Conservation (phyloP, 2,888 invertebrate genomes). For the Eupithecia subfuscata region DNA sequence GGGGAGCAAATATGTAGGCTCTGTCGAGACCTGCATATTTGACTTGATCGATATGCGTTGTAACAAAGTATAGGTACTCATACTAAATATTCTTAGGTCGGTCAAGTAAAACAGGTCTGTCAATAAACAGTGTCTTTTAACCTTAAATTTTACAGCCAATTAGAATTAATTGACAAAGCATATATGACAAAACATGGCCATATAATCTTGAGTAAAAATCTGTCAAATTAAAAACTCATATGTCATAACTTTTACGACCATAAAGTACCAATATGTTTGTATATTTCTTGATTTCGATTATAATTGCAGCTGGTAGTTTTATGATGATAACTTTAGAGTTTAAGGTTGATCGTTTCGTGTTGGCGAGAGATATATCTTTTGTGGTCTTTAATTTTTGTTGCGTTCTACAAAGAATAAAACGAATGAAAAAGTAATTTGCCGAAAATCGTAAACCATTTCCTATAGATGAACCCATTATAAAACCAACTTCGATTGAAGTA, state of each 20-base stretch:
- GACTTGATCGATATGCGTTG: no score
- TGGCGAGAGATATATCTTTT: no score
- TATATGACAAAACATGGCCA: not conserved
- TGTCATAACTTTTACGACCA: constrained; percentile 6
- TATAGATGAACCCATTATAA: no score
- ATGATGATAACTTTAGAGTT: not conserved
- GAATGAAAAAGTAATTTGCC: no score
- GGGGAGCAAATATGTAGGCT: no score
- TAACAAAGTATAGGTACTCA: no score
- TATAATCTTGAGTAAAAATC: not conserved
- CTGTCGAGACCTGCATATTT: no score
- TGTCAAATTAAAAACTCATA: constrained; percentile 9
- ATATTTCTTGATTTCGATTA: not conserved
- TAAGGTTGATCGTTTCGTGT: not conserved
- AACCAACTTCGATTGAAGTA: no score
- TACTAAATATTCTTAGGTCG: constrained; percentile 1
- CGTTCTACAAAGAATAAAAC: no score
- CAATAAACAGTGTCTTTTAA: constrained; percentile 14
- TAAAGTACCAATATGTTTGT: not conserved
- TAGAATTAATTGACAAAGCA: constrained; percentile 14
- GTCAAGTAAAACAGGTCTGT: not conserved
- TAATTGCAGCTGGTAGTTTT: constrained; percentile 3
- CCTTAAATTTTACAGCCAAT: constrained; percentile 18
- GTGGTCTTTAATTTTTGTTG: no score
- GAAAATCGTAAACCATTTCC: no score